Base-by-base conservation (phyloP, 1,140 invertebrate genomes). In the Drosophila grimshawi region DNA sequence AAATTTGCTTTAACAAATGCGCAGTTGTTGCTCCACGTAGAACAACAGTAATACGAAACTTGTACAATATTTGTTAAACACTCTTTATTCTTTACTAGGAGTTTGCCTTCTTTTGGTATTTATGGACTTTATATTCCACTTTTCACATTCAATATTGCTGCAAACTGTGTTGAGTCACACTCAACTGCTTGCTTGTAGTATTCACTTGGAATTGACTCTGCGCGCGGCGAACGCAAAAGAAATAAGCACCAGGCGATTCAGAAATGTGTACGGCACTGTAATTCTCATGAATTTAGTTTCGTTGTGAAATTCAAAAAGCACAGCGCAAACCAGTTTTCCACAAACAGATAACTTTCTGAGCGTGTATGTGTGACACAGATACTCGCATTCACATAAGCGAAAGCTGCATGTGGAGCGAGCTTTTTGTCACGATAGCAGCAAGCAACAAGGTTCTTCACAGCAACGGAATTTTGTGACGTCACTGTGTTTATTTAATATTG, bases 261-360 rank as follows among this genome's bases (percentile, higher is more conserved):
- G 48, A 76, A 77, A 78, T 57, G 61, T 53, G 52, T 46, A 52
- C 39, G 53, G 75, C 63, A 76, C 69, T 75, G 67, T 55, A 39
- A 51, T 35, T 63, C 70, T 37, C 49, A 41, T 55, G 81, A 76
- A 90, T 90, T 90, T 86, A 76, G 77, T 86, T 90, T 90, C 72
- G 86, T 90, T 90, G 86, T 90, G 86, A 90, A 90, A 90, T 90
- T 90, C 86, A 83, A 89, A 88, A 88, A 88, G 85, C 85, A 64
- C 78, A 49, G 69, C 11, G 48, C 8, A 71, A 86, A 88, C 85
- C 70, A 35, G 85, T 88, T 81, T 88, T 67, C 49, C 51, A 80
- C 79, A 68, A 48, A 29, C 59, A 86, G 83, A 86, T 86, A 88
- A 60, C 39, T 68, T 37, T 59, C 48, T 33, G 27, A 4, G 19